Evolutionary conservation across 2,113 vertebrate species (phyloP), one percentile per base, ranked within the genome.

Genomic region (Aleadryas rufinucha): DNA sequence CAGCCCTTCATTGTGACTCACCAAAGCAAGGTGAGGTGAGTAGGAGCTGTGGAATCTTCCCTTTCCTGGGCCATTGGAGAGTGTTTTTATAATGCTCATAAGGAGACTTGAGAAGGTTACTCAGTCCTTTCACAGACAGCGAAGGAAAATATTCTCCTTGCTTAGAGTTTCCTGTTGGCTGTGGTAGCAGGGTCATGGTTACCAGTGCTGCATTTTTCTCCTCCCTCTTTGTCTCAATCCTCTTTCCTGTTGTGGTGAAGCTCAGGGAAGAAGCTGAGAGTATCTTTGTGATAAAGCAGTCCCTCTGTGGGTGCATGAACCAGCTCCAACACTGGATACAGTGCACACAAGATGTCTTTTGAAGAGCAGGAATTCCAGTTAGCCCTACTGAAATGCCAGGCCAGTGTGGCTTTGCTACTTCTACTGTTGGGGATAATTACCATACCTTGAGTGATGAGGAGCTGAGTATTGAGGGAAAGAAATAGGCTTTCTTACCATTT

Each of bases 91-190:
- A 27, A 33, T 1, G 2, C 31, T 70, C 14, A 0, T 45, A 16
- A 18, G 28, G 71, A 53, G 52, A 26, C 20, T 76, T 0, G 0
- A 47, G 33, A 75, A 53, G 37, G 33, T 22, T 59, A 4, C 33
- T 85, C 2, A 1, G 6, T 68, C 14, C 22, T 80, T 54, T 68
- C 37, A 5, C 13, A 78, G 26, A 7, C 16, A 65, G 39, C 1
- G 26, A 65, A 75, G 45, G 39, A 54, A 49, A 68, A 42, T 27
- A 19, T 1, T 68, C 28, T 63, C 26, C 35, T 89, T 42, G 26
- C 42, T 66, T 39, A 39, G n/a, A 33, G 13, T 49, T 65, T 28
- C 13, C 45, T 42, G 11, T 47, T 87, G 18, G 47, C 47, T 21
- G 5, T 2, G 11, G 21, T 35, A 45, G n/a, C 35, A 87, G 33